Evolutionary conservation across 30 jellyfish, hydroid and myxozoan species (phyloP), one percentile per base, ranked within the genome.

Genomic region (Hydractinia symbiolongicarpus): DNA sequence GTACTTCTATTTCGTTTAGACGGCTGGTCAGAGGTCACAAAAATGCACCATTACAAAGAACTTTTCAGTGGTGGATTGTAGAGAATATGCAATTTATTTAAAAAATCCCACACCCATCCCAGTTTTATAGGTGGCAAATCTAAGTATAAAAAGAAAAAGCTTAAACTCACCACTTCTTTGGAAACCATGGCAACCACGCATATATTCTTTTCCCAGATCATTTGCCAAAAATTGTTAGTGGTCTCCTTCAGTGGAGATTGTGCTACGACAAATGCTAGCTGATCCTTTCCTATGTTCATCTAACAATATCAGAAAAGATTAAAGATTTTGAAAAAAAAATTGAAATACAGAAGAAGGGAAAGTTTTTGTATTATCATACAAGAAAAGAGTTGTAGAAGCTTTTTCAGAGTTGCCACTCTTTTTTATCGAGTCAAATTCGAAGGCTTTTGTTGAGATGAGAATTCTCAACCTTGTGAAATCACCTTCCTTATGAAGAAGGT

Each of bases 201-300:
- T 40, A 93, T 68, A 54, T 83, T 85, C 53, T 87, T 86, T 76
- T 93, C 96, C 98, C 98, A 93, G 17, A 93, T 81, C 96, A 93
- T 93, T 54, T 86, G 96, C 98, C 98, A 93, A 68, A 93, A 93
- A 69, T 87, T 93, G 50, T 80, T 83, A 5, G 73, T 86, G 9
- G 98, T 87, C 19, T 79, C 74, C 55, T 87, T 87, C 50, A 87
- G 66, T 4, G 98, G 98, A 50, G 92, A 73, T 67, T 93, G 98
- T 19, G 96, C 93, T 66, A 90, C 98, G 86, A 93, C 85, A 71
- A 83, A 93, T 15, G 82, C 57, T 11, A 86, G 61, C 4, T 72
- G 49, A 7, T 69, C 55, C 75, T 84, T 85, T 30, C 93, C 95
- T 57, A 83, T 89, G 67, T 82, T 88, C 53, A 87, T 84, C 96